These are phyloP conservation scores for Fragum fragum DNA, from an alignment of 2,888 invertebrate genomes.

Conservation along the genomic window DNA sequence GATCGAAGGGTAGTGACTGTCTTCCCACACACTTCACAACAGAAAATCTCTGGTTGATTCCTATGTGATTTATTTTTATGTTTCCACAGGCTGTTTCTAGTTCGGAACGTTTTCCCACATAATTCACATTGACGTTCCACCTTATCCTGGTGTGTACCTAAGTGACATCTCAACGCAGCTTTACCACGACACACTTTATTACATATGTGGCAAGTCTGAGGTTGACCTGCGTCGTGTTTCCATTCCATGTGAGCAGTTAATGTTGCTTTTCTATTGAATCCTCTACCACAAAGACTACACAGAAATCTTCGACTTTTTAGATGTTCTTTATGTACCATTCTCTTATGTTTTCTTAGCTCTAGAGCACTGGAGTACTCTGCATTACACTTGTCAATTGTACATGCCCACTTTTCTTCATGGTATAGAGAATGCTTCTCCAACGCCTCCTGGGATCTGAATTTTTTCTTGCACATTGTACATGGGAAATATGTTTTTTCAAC, in stretches of 20 bases:
- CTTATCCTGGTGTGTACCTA: neutral
- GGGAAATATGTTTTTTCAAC: neutral
- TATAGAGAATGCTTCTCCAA: neutral
- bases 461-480: neutral
- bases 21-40: neutral
- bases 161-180: neutral
- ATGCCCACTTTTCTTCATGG: neutral
- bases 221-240: constrained; percentile 13
- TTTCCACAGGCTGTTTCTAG: constrained; percentile 7
- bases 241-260: constrained; percentile 12
- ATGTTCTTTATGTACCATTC: neutral
- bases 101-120: constrained; percentile 20
- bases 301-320: neutral
- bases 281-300: constrained; percentile 4
- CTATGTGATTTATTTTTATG: constrained; percentile 2
- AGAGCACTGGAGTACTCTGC: neutral
- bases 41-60: neutral
- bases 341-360: neutral
- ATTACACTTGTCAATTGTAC: neutral
- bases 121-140: constrained; percentile 14
- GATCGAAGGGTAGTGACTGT: neutral
- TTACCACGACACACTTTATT: neutral
- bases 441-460: neutral
- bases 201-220: neutral
- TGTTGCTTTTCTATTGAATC: neutral